Conservation (phyloP, 2,797 vertebrate genomes). For the Molossus molossus region DNA sequence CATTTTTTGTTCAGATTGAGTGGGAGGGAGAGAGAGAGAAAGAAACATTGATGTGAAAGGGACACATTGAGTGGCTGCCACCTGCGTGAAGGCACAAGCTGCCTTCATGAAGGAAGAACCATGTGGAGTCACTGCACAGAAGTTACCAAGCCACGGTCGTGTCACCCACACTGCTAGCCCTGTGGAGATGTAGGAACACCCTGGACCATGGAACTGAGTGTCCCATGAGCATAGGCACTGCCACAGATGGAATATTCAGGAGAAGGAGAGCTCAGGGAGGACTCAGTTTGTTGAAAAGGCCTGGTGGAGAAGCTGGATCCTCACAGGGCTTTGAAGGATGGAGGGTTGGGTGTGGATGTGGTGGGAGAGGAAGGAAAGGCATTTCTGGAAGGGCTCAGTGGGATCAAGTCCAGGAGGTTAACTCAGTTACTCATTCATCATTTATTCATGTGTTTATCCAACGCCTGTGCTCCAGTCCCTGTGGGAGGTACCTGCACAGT, state of each 20-base stretch:
- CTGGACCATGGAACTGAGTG: background rate
- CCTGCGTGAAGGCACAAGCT: too few species aligned
- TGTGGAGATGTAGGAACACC: background rate
- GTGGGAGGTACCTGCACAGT: background rate
- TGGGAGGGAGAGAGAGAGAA: too few species aligned
- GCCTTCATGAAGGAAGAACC: too few species aligned
- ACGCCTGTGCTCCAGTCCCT: background rate
- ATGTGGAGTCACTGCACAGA: background rate
- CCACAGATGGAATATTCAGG: background rate
- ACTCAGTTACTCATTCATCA: too few species aligned
- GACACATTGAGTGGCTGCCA: too few species aligned
- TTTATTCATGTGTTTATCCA: too few species aligned
- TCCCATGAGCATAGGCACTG: background rate
- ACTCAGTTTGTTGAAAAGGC: background rate
- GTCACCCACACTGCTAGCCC: background rate
- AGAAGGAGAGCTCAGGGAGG: background rate
- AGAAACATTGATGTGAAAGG: too few species aligned
- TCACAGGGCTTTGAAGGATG: background rate
- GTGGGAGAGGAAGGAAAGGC: background rate
- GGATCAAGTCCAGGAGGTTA: background rate
- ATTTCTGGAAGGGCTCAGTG: background rate
- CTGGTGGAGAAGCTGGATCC: background rate
- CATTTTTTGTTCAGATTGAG: too few species aligned
- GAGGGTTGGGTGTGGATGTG: background rate
- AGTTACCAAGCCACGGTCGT: background rate